phyloP scores from a whole-genome alignment of 2,797 vertebrate species.

The Hippopotamyrus pictus region DNA sequence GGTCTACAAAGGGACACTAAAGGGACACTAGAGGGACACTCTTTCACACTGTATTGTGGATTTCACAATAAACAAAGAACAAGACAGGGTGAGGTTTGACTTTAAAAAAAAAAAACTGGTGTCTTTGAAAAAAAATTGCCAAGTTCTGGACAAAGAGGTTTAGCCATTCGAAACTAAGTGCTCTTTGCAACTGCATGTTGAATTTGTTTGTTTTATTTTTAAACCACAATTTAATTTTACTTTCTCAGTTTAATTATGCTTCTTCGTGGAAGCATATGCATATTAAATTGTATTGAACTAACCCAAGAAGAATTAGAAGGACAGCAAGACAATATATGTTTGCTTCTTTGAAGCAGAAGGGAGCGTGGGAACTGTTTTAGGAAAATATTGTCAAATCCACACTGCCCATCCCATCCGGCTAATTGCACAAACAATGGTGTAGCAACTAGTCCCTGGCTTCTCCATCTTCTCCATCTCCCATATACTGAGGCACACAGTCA shows the following conservation, averaged over 20 bases:
- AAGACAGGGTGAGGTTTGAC: background rate
- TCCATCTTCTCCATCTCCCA: background rate
- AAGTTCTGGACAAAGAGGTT: background rate
- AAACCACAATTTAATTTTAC: background rate
- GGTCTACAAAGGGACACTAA: background rate
- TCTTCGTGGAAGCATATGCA: background rate
- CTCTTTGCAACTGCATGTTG: background rate
- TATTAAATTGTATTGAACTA: background rate
- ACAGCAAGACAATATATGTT: background rate
- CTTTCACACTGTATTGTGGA: background rate
- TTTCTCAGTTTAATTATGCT: background rate
- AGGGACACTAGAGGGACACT: background rate
- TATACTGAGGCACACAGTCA: background rate
- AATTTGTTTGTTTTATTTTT: background rate
- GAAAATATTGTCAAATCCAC: background rate
- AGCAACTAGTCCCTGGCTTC: background rate
- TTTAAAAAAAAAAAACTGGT: background rate
- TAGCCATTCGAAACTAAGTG: background rate
- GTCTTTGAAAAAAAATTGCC: background rate
- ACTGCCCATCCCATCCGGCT: background rate
- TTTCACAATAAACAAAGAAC: background rate
- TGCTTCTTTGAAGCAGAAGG: background rate
- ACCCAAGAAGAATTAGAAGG: background rate
- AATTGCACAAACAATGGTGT: background rate
- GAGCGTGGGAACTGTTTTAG: background rate